A percentile compares a stretch with the other conserved stretches of the same genome.
These are phyloP conservation scores for Mormyrops boulengeri DNA, from an alignment of 2,797 vertebrate species.

Conservation along the genomic window DNA sequence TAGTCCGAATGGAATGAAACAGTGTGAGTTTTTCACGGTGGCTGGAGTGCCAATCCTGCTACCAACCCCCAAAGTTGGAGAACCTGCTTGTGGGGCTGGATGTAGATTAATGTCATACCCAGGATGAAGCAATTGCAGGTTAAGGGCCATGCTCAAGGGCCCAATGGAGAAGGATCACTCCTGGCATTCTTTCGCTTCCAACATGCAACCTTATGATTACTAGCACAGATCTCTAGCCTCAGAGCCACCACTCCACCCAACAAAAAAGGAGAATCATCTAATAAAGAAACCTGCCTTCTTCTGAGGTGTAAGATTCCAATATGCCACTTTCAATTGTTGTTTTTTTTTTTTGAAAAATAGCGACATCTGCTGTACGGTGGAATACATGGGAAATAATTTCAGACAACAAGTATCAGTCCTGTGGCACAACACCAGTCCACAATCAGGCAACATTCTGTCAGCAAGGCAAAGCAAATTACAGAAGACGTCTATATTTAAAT, in stretches of 20 bases:
- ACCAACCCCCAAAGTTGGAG: neutral
- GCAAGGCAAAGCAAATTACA: conserved; percentile 21
- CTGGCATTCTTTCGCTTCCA: no score
- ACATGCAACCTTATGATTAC: neutral
- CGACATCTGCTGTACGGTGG: neutral
- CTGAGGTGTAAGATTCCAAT: neutral
- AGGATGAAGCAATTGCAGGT: neutral
- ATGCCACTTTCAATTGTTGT: neutral
- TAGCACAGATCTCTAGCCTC: neutral
- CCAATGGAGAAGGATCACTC: no score
- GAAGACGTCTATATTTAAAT: neutral
- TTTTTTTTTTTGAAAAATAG: neutral
- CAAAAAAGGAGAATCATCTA: neutral
- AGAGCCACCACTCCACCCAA: neutral
- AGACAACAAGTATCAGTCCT: neutral
- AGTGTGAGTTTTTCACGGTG: no score
- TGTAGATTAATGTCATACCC: neutral
- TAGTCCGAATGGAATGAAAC: no score
- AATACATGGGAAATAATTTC: conserved; percentile 20
- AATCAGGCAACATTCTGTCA: conserved; percentile 36
- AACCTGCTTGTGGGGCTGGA: neutral
- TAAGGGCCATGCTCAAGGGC: no score
- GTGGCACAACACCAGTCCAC: neutral
- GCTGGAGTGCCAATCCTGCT: no score
- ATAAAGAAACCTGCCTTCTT: neutral